Percentiles rank a stretch among this genome's conserved stretches.
These are phyloP conservation scores for Myotis planiceps DNA, from an alignment of 2,797 vertebrate genomes.

Conservation along the genomic window DNA sequence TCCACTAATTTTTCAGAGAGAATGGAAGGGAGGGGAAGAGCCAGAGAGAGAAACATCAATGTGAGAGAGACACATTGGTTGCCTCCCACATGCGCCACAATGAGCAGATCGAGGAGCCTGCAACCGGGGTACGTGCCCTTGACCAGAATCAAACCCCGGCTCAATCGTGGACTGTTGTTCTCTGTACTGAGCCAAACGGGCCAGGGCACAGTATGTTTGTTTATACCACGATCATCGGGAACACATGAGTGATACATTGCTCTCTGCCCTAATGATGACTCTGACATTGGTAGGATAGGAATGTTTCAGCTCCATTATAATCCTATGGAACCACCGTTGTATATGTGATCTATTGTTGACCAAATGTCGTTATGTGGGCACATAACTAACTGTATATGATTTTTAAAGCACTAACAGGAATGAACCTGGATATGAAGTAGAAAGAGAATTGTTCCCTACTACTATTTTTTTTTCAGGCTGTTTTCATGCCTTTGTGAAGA, in stretches of 20 bases:
- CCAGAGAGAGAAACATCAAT: too few relatives aligned
- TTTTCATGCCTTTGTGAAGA: not conserved
- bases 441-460: not conserved
- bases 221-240: not conserved
- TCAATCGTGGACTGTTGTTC: too few relatives aligned
- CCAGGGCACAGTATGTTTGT: not conserved
- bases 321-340: not conserved
- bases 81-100: too few relatives aligned
- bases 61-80: too few relatives aligned
- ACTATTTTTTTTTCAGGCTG: not conserved
- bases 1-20: too few relatives aligned
- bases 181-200: too few relatives aligned
- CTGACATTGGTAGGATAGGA: too few relatives aligned
- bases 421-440: not conserved
- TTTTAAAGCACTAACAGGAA: not conserved
- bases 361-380: not conserved
- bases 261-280: not conserved
- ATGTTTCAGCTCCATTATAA: not conserved
- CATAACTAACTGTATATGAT: not conserved
- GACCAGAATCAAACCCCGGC: too few relatives aligned
- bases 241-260: not conserved
- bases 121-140: too few relatives aligned
- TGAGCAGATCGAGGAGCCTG: too few relatives aligned
- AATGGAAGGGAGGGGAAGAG: too few relatives aligned
- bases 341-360: not conserved